A percentile compares a stretch with the other conserved stretches of the same genome.
These are phyloP conservation scores for Serrognathus titanus DNA, from an alignment of 2,888 invertebrate genomes.

Conservation along the genomic window DNA sequence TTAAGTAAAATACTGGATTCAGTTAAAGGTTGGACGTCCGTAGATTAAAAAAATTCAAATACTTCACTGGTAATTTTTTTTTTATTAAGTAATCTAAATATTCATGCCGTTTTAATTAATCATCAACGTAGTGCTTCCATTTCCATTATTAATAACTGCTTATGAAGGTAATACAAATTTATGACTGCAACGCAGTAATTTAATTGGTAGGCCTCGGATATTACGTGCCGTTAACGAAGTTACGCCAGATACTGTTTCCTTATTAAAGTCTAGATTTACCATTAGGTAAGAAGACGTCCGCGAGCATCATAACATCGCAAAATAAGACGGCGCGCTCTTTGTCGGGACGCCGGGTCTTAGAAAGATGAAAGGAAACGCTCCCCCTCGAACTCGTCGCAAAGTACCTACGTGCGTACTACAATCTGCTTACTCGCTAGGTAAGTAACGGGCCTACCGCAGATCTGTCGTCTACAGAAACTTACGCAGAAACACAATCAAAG, in stretches of 20 bases:
- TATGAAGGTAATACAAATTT: too few relatives aligned
- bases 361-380: constrained; percentile 34
- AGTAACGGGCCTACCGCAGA: constrained; percentile 35
- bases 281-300: background rate
- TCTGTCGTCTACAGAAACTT: constrained; percentile 36
- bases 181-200: too few relatives aligned
- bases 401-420: constrained; percentile 23
- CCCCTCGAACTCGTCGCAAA: constrained; percentile 27
- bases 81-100: too few relatives aligned
- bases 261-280: background rate
- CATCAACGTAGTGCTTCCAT: too few relatives aligned
- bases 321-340: background rate
- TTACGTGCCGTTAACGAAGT: background rate
- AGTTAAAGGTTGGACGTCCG: too few relatives aligned
- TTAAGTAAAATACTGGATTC: too few relatives aligned
- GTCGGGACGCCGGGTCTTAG: background rate
- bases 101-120: too few relatives aligned
- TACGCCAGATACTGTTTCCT: background rate
- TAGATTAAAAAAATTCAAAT: too few relatives aligned
- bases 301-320: background rate
- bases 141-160: too few relatives aligned
- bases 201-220: too few relatives aligned
- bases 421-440: constrained; percentile 35
- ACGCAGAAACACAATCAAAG: constrained; percentile 37
- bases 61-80: too few relatives aligned